Percentiles rank a stretch among this genome's conserved stretches.
Evolutionary conservation across 2,797 vertebrate species (phyloP).

Genomic region (Gastrophryne carolinensis): DNA sequence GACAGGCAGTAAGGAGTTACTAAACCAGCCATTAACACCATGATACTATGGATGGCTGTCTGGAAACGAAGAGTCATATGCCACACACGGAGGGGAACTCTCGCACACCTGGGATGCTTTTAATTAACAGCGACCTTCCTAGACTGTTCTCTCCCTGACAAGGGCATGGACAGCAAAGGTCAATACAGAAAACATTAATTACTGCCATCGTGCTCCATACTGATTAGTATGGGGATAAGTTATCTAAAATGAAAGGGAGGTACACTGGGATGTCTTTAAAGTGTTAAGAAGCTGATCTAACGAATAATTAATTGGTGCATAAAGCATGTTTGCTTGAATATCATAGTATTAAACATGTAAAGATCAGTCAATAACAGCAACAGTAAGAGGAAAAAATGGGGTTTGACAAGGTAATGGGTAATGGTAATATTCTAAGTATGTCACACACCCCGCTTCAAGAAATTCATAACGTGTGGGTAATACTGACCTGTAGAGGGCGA

Average conservation of each 20-base stretch:
- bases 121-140: conserved; percentile 14
- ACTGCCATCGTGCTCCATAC: not conserved
- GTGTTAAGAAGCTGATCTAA: not conserved
- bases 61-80: not conserved
- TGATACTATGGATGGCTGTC: not conserved
- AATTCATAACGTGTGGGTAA: too few species aligned
- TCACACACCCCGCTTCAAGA: too few species aligned
- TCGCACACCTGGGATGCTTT: conserved; percentile 21
- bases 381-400: too few species aligned
- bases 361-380: too few species aligned
- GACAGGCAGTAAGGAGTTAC: not conserved
- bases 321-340: too few species aligned
- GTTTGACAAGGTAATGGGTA: too few species aligned
- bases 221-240: not conserved
- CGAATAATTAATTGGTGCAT: not conserved
- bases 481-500: too few species aligned
- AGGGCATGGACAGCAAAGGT: conserved; percentile 28
- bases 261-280: not conserved
- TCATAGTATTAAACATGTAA: too few species aligned
- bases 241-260: not conserved
- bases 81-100: not conserved
- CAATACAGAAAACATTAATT: conserved; percentile 4
- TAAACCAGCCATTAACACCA: not conserved
- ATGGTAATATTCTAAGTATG: too few species aligned
- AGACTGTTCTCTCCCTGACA: not conserved